phyloP scores from a whole-genome alignment of 2,888 invertebrate species.

The Macropis europaea region DNA sequence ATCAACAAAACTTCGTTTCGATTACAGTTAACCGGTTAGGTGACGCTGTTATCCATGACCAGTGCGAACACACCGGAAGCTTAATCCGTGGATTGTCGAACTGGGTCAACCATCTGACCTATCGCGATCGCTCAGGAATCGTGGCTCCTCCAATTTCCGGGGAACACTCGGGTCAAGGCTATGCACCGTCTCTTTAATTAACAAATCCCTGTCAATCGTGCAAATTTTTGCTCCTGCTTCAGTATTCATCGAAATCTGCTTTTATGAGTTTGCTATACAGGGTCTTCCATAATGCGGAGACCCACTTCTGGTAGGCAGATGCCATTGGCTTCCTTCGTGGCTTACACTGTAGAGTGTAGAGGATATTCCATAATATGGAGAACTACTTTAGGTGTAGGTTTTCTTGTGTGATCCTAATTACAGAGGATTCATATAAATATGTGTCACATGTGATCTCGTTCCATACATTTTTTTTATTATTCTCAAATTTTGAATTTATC shows the following conservation, averaged over 20 bases:
- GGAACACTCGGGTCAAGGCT: conserved; percentile 40
- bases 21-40: conserved; percentile 31
- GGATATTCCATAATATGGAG: too few species aligned
- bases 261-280: too few species aligned
- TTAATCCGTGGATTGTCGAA: conserved; percentile 50
- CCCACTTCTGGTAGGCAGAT: too few species aligned
- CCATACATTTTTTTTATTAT: too few species aligned
- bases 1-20: conserved; percentile 32
- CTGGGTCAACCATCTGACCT: conserved; percentile 50
- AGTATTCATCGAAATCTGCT: not conserved
- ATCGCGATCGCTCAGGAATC: conserved; percentile 39
- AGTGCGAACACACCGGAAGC: conserved; percentile 34
- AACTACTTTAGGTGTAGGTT: too few species aligned
- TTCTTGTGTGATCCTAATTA: too few species aligned
- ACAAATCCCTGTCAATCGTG: not conserved
- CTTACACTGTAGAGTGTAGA: too few species aligned
- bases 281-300: too few species aligned
- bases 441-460: too few species aligned
- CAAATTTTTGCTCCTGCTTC: not conserved
- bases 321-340: too few species aligned
- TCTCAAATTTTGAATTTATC: too few species aligned
- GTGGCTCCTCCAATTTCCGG: conserved; percentile 42
- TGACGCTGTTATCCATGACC: conserved; percentile 21
- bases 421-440: too few species aligned
- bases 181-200: conserved; percentile 10